A percentile compares a stretch with the other conserved stretches of the same genome.
Conservation (phyloP, 2,797 vertebrate genomes). For the Cephalopachus bancanus region DNA sequence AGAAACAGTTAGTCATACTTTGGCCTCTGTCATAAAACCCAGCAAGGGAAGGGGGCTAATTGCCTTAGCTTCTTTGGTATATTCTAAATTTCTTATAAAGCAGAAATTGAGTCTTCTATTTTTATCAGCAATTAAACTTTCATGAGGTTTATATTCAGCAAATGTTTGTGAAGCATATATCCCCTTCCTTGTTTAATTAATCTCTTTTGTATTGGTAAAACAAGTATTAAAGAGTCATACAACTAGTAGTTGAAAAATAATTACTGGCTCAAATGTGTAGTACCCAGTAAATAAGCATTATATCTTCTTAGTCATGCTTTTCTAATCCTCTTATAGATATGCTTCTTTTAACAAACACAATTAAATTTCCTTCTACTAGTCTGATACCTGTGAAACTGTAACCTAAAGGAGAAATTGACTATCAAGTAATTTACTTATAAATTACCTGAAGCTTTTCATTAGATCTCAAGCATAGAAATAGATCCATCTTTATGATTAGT, state of each 20-base stretch:
- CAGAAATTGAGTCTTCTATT: background rate
- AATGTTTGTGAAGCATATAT: background rate
- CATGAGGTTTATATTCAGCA: slow-evolving; percentile 11
- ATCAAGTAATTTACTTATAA: slow-evolving; percentile 1
- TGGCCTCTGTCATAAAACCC: background rate
- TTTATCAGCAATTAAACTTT: slow-evolving; percentile 29
- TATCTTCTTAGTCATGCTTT: slow-evolving; percentile 9
- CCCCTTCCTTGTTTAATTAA: background rate
- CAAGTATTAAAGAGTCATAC: slow-evolving; percentile 35
- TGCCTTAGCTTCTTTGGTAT: slow-evolving; percentile 1
- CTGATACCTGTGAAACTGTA: background rate
- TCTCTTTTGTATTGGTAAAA: slow-evolving; percentile 47
- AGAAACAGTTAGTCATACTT: background rate
- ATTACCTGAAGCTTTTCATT: slow-evolving; percentile 14
- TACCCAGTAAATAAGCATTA: background rate
- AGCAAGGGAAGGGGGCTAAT: background rate
- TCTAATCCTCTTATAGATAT: slow-evolving; percentile 2
- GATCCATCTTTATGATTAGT: background rate
- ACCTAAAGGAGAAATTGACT: background rate
- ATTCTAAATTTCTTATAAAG: slow-evolving; percentile 31
- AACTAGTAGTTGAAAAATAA: slow-evolving; percentile 46
- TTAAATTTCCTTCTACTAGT: slow-evolving; percentile 1
- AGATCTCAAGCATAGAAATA: background rate
- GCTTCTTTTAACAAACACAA: background rate
- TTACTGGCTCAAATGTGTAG: background rate